phyloP scores from a whole-genome alignment of 2,888 invertebrate genomes.

The Litoditis marina region DNA sequence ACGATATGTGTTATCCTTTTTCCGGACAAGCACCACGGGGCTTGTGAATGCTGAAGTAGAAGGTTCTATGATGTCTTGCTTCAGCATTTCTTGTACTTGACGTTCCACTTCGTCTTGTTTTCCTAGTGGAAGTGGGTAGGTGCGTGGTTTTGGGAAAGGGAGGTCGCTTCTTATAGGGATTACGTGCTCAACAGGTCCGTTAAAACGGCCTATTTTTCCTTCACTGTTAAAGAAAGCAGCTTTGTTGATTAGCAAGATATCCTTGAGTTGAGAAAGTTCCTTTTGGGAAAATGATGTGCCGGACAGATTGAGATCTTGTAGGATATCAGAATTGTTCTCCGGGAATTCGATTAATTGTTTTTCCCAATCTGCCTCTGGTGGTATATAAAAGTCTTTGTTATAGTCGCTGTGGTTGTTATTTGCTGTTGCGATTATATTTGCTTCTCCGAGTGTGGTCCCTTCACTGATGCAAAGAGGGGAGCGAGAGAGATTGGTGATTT shows the following conservation, averaged over 20 bases:
- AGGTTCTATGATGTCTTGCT: conserved; percentile 21
- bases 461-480: too few relatives aligned
- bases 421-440: too few relatives aligned
- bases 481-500: too few relatives aligned
- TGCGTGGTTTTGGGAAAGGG: conserved; percentile 11
- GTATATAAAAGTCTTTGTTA: too few relatives aligned
- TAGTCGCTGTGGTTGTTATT: too few relatives aligned
- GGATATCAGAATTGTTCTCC: not conserved
- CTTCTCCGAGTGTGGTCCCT: too few relatives aligned
- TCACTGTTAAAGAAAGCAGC: conserved; percentile 24
- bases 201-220: conserved; percentile 20
- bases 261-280: conserved; percentile 1
- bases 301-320: not conserved
- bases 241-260: conserved; percentile 5
- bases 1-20: conserved; percentile 4
- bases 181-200: conserved; percentile 18
- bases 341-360: not conserved
- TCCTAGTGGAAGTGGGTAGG: conserved; percentile 13
- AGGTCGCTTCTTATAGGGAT: conserved; percentile 12
- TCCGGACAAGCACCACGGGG: conserved; percentile 21
- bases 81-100: conserved; percentile 21
- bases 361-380: conserved; percentile 23
- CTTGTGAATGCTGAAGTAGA: conserved; percentile 14
- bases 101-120: conserved; percentile 17
- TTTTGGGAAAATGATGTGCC: not conserved